Evolutionary conservation across 1,140 invertebrate genomes (phyloP), one percentile per base, ranked within the genome.

Genomic region (Scaptomyza montana): DNA sequence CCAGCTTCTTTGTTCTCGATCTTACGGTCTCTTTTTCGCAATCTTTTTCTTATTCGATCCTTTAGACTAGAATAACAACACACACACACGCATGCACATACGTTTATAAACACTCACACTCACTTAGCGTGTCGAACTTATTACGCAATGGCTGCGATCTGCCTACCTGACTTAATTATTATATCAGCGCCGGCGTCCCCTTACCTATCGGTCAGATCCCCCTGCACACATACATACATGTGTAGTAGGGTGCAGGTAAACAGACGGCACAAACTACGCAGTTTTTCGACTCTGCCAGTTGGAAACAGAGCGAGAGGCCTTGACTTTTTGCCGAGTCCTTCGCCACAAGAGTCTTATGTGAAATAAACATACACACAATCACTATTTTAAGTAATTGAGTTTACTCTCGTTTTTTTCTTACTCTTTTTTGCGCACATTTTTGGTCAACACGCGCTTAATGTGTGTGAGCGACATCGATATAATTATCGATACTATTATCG

Each of bases 81-180:
- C 43, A 53, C 36, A 39, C 60, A 54, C 47, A 59, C 57, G 54
- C 2, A 46, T 30, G 57, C 39, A 71, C 10, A 28, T 39, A 56
- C n/a, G n/a, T n/a, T n/a, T n/a, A n/a, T n/a, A n/a, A 36, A 53
- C 7, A 50, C 47, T 45, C 36, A 39, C 33, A 59, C 46, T 25
- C 46, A 66, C 59, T 49, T 39, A 51, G 46, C 50, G 25, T 72
- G 63, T 59, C 68, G 75, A 78, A 78, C 64, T 69, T 89, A 86
- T 86, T 86, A 86, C 82, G 82, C 82, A 86, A 86, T 86, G 82
- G 75, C 82, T 87, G 55, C 62, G 75, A 82, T 80, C 80, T 78
- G 68, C 78, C 82, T 89, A 86, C 82, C 82, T 86, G 82, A 78
- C 78, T 86, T 86, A 86, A 82, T 86, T 87, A 87, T 86, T 86